These are phyloP conservation scores for Noctuana brunneofusca DNA, from an alignment of 2,888 invertebrate species.

Conservation along the genomic window DNA sequence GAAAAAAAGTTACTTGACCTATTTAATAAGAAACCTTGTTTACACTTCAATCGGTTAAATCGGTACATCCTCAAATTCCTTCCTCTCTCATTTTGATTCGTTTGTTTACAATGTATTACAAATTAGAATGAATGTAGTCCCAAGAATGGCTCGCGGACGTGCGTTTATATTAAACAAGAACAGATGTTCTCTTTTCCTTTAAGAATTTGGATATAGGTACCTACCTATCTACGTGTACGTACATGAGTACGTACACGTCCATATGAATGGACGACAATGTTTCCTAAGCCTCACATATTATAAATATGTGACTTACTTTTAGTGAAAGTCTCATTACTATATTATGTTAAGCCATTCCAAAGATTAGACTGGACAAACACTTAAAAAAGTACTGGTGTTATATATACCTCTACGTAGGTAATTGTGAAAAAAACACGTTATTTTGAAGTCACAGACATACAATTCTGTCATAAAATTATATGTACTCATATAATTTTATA, in stretches of 20 bases:
- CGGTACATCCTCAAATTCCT: conserved; percentile 16
- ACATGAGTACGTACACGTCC: too few relatives aligned
- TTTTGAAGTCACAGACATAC: too few relatives aligned
- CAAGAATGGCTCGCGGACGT: conserved; percentile 25
- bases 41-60: conserved; percentile 2
- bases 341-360: too few relatives aligned
- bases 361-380: too few relatives aligned
- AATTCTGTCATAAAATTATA: too few relatives aligned
- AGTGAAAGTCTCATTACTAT: too few relatives aligned
- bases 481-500: too few relatives aligned
- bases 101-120: conserved; percentile 29
- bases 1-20: neutral
- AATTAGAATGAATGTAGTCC: conserved; percentile 25
- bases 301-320: too few relatives aligned
- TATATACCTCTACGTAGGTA: too few relatives aligned
- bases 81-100: conserved; percentile 15
- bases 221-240: neutral
- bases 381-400: too few relatives aligned
- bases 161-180: conserved; percentile 32
- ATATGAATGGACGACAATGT: neutral
- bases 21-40: neutral
- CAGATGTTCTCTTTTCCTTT: conserved; percentile 28
- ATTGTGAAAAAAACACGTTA: too few relatives aligned
- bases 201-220: neutral
- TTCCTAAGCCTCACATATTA: too few relatives aligned